These are phyloP conservation scores for Thecocarcelia acutangulata DNA, from an alignment of 2,888 invertebrate genomes.

Conservation along the genomic window DNA sequence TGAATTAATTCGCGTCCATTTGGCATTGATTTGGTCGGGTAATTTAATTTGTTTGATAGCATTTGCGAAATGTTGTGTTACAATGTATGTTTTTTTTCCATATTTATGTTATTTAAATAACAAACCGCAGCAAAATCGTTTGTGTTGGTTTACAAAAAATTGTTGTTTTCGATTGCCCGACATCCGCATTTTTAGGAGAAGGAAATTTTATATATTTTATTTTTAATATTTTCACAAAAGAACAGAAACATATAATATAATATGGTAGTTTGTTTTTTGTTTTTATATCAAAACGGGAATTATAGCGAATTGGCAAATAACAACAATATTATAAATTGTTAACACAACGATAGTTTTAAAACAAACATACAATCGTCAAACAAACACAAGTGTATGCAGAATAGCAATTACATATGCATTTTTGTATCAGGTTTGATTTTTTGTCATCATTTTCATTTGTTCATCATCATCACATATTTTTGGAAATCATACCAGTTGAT, in stretches of 20 bases:
- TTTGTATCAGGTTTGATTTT: conserved; percentile 51
- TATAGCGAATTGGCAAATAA: conserved; percentile 41
- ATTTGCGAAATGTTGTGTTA: conserved; percentile 56
- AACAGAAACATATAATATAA: conserved; percentile 28
- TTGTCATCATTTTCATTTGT: conserved; percentile 47
- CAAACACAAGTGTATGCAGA: conserved; percentile 50
- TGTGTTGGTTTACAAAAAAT: conserved; percentile 44
- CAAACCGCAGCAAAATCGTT: conserved; percentile 54
- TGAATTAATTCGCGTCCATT: conserved; percentile 53
- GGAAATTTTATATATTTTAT: conserved; percentile 13
- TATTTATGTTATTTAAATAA: conserved; percentile 53
- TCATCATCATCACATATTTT: conserved; percentile 59
- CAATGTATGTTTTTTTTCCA: conserved; percentile 51
- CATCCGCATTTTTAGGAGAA: conserved; percentile 6
- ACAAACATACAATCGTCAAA: conserved; percentile 49
- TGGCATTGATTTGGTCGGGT: conserved; percentile 4
- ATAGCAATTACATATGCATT: conserved; percentile 41
- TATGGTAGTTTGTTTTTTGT: conserved; percentile 34
- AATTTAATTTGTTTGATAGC: conserved; percentile 36
- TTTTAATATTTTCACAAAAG: conserved; percentile 32
- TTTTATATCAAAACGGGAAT: conserved; percentile 7
- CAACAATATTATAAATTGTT: conserved; percentile 52
- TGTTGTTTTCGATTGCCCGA: conserved; percentile 45
- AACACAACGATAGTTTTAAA: conserved; percentile 58
- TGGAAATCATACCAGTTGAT: conserved; percentile 57